A percentile compares a stretch with the other conserved stretches of the same genome.
Evolutionary conservation across 2,888 invertebrate species (phyloP).

Genomic region (Aphodius sticticus): DNA sequence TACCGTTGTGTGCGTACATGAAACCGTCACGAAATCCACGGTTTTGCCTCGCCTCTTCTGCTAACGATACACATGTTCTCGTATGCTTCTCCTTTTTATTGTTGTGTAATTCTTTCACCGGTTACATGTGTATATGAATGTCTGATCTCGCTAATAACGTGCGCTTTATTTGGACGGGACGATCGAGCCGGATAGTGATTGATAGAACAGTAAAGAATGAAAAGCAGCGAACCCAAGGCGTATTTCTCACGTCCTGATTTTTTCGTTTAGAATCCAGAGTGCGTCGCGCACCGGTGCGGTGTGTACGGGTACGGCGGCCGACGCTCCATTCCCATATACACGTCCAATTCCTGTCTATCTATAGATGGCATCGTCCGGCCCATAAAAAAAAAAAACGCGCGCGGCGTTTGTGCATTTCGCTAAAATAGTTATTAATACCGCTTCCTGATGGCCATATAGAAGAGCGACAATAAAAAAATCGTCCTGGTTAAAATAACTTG

Average conservation of each 20-base stretch:
- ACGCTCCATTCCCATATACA: not conserved
- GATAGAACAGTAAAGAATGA: not conserved
- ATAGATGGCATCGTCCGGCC: not conserved
- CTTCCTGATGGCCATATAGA: not conserved
- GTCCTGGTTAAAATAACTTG: not conserved
- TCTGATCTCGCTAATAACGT: not conserved
- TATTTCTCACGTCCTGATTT: slow-evolving; percentile 4
- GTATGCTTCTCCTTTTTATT: not conserved
- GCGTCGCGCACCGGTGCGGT: not conserved
- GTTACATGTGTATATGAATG: not conserved
- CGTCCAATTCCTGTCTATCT: not conserved
- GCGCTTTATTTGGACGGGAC: not conserved
- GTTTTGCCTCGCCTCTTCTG: not conserved
- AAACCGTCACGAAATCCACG: not conserved
- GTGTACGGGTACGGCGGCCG: no score
- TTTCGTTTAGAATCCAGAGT: slow-evolving; percentile 4
- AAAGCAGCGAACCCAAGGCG: not conserved
- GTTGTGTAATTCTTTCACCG: not conserved
- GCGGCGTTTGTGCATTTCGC: not conserved
- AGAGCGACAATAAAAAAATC: not conserved
- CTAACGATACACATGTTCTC: not conserved
- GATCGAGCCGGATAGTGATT: not conserved
- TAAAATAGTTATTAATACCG: slow-evolving; percentile 4
- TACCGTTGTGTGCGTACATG: not conserved
- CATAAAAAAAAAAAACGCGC: not conserved